Conservation (phyloP, 2,797 vertebrate species). For the Enteromius anoplus region DNA sequence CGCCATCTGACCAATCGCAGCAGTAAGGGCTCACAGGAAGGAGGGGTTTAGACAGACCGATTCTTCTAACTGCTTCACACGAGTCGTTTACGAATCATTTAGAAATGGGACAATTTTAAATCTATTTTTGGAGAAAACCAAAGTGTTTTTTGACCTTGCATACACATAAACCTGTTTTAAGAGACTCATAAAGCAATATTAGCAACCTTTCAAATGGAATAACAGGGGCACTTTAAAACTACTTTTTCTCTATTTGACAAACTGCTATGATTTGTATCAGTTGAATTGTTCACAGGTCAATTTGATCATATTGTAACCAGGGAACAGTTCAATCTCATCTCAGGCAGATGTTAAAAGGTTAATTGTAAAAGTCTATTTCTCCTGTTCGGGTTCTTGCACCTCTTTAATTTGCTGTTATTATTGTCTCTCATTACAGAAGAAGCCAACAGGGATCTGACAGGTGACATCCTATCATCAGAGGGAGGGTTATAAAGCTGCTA, state of each 20-base stretch:
- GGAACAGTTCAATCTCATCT: constrained; percentile 40
- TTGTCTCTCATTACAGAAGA: constrained; percentile 82
- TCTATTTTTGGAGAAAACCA: no score
- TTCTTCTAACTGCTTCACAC: no score
- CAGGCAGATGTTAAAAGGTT: constrained; percentile 77
- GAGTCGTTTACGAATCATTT: no score
- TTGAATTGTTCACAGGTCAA: constrained; percentile 26
- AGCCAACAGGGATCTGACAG: constrained; percentile 81
- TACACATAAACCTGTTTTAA: no score
- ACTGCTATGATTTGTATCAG: background rate
- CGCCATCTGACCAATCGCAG: no score
- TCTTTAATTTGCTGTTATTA: constrained; percentile 86
- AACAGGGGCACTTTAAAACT: background rate
- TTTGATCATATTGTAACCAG: constrained; percentile 48
- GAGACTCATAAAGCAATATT: no score
- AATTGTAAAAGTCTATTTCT: constrained; percentile 84
- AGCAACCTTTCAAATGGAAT: no score
- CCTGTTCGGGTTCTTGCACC: constrained; percentile 76
- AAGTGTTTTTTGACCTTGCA: no score
- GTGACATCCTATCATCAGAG: constrained; percentile 78
- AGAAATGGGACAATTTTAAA: no score
- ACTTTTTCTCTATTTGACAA: background rate
- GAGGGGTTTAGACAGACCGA: no score
- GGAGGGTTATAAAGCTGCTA: constrained; percentile 48
- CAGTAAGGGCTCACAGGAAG: no score